phyloP scores from a whole-genome alignment of 2,113 vertebrate species.

The Anolis sagrei region DNA sequence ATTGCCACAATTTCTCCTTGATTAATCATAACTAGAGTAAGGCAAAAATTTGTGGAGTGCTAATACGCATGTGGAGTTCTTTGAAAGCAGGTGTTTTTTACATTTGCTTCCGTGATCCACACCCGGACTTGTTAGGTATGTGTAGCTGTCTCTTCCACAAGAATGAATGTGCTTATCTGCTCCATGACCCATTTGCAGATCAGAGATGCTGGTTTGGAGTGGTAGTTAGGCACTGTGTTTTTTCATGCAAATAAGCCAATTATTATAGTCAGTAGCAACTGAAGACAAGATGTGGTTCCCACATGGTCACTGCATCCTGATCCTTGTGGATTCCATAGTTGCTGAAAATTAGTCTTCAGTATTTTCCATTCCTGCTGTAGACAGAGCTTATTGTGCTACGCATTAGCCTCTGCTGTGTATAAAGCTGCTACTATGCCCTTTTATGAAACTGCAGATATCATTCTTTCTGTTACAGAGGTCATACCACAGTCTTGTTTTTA shows the following conservation, averaged over 20 bases:
- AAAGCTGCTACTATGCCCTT: too few species aligned
- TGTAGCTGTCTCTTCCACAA: background rate
- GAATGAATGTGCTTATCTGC: background rate
- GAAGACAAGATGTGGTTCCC: background rate
- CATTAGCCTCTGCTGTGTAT: too few species aligned
- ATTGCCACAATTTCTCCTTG: background rate
- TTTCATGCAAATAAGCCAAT: background rate
- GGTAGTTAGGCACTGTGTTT: background rate
- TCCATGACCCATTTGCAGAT: background rate
- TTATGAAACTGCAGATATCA: too few species aligned
- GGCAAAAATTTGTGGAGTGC: background rate
- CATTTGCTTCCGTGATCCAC: background rate
- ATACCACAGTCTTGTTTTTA: background rate
- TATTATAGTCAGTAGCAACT: background rate
- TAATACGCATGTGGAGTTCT: background rate
- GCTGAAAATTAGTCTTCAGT: too few species aligned
- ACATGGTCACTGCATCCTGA: background rate
- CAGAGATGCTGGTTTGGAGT: background rate
- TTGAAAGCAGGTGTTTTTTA: background rate
- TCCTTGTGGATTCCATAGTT: too few species aligned
- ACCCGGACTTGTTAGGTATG: background rate
- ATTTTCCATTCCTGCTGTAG: too few species aligned
- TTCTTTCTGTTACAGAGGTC: too few species aligned
- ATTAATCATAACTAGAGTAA: slow-evolving; percentile 16
- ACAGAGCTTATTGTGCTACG: too few species aligned